A percentile compares a stretch with the other conserved stretches of the same genome.
phyloP scores from a whole-genome alignment of 1,140 invertebrate genomes.

The Cherax quadricarinatus region DNA sequence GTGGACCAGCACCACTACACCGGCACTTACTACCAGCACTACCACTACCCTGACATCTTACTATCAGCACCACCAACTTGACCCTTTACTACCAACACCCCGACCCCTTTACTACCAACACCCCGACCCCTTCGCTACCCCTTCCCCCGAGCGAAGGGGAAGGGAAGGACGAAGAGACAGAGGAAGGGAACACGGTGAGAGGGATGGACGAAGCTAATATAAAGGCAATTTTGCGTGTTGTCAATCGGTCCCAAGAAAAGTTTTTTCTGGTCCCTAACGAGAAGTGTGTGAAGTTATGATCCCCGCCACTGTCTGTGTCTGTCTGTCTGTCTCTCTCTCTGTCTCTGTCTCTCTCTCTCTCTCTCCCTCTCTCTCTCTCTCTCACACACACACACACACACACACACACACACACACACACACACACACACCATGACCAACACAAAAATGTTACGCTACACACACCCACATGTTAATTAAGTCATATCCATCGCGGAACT shows the following conservation, averaged over 20 bases:
- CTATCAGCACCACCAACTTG: no score
- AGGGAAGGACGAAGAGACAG: background rate
- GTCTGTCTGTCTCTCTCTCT: no score
- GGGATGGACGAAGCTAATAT: no score
- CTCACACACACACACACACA: background rate
- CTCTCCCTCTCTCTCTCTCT: no score
- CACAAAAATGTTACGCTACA: background rate
- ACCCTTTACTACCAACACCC: no score
- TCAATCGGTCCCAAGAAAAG: background rate
- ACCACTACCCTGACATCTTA: no score
- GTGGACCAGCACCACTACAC: no score
- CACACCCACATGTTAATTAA: background rate
- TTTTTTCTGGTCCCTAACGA: background rate
- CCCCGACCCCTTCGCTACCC: no score
- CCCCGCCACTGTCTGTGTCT: background rate
- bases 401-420: background rate
- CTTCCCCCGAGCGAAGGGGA: no score
- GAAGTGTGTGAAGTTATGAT: background rate
- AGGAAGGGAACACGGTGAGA: background rate
- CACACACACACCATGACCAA: constrained; percentile 1
- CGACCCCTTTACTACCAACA: no score
- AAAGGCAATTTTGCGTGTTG: background rate
- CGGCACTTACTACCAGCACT: no score
- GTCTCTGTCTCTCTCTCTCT: no score
- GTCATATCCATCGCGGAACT: background rate